Evolutionary conservation across 2,888 invertebrate species (phyloP).

Genomic region (Pyrrhopygopsis socrates): DNA sequence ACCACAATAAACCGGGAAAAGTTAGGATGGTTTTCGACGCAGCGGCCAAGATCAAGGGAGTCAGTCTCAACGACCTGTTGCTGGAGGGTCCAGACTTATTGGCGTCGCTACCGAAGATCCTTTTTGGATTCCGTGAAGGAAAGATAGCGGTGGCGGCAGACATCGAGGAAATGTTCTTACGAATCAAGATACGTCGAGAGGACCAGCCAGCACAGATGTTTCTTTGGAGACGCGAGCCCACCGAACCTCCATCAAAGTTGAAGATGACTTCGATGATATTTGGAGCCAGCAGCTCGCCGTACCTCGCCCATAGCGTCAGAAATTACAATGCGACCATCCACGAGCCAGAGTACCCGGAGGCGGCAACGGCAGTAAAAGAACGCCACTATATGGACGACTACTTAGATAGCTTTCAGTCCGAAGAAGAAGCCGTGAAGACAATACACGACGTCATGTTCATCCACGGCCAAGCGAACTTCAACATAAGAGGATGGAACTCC

Average conservation of each 20-base stretch:
- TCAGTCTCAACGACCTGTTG: constrained; percentile 64
- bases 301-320: neutral
- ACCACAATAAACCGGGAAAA: constrained; percentile 68
- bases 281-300: neutral
- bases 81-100: constrained; percentile 74
- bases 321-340: too few species aligned
- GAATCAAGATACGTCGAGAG: constrained; percentile 45
- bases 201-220: constrained; percentile 38
- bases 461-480: too few species aligned
- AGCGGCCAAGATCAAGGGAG: constrained; percentile 59
- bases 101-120: constrained; percentile 70
- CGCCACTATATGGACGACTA: neutral
- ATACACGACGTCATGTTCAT: too few species aligned
- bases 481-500: too few species aligned
- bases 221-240: constrained; percentile 43
- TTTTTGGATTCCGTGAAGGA: constrained; percentile 73
- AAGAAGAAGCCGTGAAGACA: too few species aligned
- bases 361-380: neutral
- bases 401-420: neutral
- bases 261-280: neutral
- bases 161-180: constrained; percentile 80
- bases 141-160: constrained; percentile 71
- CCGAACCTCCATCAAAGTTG: neutral
- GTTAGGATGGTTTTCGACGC: constrained; percentile 67
- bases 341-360: neutral